Evolutionary conservation across 1,140 invertebrate genomes (phyloP), one percentile per base, ranked within the genome.

Genomic region (Ephestia elutella): DNA sequence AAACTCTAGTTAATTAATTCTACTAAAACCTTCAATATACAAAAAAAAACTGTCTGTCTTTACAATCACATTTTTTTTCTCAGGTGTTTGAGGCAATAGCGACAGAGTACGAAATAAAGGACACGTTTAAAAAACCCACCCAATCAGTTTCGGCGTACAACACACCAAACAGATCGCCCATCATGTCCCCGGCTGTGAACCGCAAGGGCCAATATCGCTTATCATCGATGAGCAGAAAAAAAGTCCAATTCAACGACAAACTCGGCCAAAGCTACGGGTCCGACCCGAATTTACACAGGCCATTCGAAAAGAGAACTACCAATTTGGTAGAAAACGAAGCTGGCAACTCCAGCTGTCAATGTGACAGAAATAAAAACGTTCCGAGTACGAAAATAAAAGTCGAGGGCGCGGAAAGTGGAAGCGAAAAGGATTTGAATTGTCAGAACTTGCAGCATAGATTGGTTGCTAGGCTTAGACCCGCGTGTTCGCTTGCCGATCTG

Each of bases 11-110:
- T n/a, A n/a, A n/a, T n/a, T n/a, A n/a, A n/a, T n/a, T n/a, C n/a
- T n/a, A n/a, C n/a, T n/a, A n/a, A n/a, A n/a, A n/a, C n/a, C n/a
- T n/a, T n/a, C n/a, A n/a, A n/a, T n/a, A n/a, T n/a, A n/a, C n/a
- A n/a, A n/a, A n/a, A n/a, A n/a, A n/a, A n/a, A n/a, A n/a, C n/a
- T n/a, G n/a, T n/a, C n/a, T n/a, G n/a, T n/a, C n/a, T n/a, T 25
- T 32, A 48, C 10, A 18, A 32, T 15, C n/a, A 55, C 21, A 18
- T 21, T 17, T 28, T 48, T 55, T 60, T 44, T 76, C 69, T 9
- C 67, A 87, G 84, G 81, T 86, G 2, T 86, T 87, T 32, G 85
- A 87, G 78, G 85, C 85, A 11, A 86, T 87, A 56, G 85, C 85
- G 53, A 77, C 72, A 15, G 85, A 86, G 65, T 87, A 87, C 57